Base-by-base conservation (phyloP, 2,113 vertebrate species). In the Pseudorectes ferrugineus region DNA sequence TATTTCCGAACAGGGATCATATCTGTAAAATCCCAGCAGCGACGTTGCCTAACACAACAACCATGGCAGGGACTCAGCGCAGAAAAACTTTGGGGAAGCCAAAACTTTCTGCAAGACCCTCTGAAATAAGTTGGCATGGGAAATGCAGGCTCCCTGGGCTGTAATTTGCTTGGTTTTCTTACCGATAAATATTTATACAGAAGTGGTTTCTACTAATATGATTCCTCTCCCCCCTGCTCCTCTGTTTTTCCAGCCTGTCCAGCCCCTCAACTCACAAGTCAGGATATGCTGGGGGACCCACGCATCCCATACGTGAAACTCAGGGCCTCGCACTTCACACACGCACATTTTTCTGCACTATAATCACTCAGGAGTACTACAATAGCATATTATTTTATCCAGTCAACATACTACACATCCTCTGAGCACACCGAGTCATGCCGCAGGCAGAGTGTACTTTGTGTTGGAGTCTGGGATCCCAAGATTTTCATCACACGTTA, bases 331-430 rank as follows among this genome's bases (percentile, higher is more conserved):
- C 46, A 29, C 76, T 84, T 96, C 94, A 85, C 42, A 18, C 38
- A 28, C 33, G 2, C 89, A n/a, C 92, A 70, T 95, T 95, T 96
- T 97, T 96, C 79, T 93, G 91, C 77, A 28, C 65, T 59, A 72
- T 72, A 95, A 72, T 66, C 49, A 77, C 65, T 79, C n/a, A 58
- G 88, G 77, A 91, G 83, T 96, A 90, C 93, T 93, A 93, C 92
- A 92, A 83, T 90, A 93, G 83, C 21, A 2, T 52, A 95, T 93
- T 93, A 84, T 97, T 97, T 96, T 79, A 95, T 59, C 86, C 93
- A 70, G 74, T 8, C 86, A 66, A 58, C 54, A 7, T 19, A 49
- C 38, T 72, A 68, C 62, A 29, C 51, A 43, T 86, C 72, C 76
- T 70, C 31, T 31, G 80, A 52, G 43, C 67, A 45, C 57, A 51